phyloP scores from a whole-genome alignment of 2,888 invertebrate species.

The Xylota sylvarum region DNA sequence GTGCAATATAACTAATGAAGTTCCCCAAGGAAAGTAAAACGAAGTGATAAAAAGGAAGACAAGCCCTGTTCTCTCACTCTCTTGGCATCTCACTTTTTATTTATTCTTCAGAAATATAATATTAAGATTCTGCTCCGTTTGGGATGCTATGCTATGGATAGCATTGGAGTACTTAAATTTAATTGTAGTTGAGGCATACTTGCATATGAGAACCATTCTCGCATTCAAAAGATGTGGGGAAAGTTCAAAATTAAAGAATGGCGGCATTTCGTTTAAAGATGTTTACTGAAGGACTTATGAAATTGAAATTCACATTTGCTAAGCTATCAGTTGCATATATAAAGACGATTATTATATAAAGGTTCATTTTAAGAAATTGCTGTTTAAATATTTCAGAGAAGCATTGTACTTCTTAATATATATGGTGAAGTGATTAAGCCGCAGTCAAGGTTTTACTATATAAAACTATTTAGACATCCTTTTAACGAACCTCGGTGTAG shows the following conservation, averaged over 20 bases:
- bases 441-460: too few species aligned
- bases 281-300: not conserved
- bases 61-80: not conserved
- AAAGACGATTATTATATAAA: not conserved
- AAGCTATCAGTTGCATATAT: not conserved
- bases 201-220: slow-evolving; percentile 6
- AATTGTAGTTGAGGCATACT: slow-evolving; percentile 32
- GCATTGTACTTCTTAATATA: too few species aligned
- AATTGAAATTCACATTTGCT: not conserved
- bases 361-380: too few species aligned
- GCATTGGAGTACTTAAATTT: slow-evolving; percentile 37
- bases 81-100: not conserved
- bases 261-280: not conserved
- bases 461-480: too few species aligned
- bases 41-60: slow-evolving; percentile 28
- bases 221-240: not conserved
- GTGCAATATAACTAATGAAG: slow-evolving; percentile 62
- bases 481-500: too few species aligned
- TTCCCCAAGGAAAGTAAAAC: slow-evolving; percentile 42
- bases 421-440: too few species aligned
- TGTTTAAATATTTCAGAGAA: too few species aligned
- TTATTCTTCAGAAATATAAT: slow-evolving; percentile 45
- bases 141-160: slow-evolving; percentile 20
- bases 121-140: slow-evolving; percentile 22
- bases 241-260: slow-evolving; percentile 1